These are phyloP conservation scores for Anableps anableps DNA, from an alignment of 2,797 vertebrate genomes.

Conservation along the genomic window DNA sequence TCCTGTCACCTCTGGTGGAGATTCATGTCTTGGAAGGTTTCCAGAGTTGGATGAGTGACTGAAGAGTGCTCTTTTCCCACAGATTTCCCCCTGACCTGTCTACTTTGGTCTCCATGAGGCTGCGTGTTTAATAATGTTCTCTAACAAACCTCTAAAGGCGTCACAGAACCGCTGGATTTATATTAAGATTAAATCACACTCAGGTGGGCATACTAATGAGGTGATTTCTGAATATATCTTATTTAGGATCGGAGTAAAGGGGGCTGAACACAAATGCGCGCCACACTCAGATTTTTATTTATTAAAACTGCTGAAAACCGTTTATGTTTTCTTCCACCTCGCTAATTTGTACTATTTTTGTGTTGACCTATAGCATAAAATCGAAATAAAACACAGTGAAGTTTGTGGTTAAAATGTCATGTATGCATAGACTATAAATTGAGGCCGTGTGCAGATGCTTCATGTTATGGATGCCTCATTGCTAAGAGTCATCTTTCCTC, in stretches of 20 bases:
- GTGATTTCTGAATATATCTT: no score
- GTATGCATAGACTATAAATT: background rate
- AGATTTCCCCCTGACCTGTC: no score
- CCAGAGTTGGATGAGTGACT: no score
- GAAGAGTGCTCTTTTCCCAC: no score
- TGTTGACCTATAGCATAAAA: background rate
- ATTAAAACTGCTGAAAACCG: background rate
- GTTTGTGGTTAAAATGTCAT: background rate
- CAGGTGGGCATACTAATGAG: no score
- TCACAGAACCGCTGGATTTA: no score
- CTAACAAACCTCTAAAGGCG: no score
- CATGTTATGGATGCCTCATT: background rate
- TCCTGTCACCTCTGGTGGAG: background rate
- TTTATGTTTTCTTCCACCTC: background rate
- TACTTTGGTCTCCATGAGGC: no score
- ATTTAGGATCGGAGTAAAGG: no score
- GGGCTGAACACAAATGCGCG: no score
- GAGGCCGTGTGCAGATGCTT: background rate
- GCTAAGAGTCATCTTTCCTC: slow-evolving; percentile 17
- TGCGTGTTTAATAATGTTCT: no score
- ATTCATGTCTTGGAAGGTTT: background rate
- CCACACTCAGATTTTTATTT: background rate
- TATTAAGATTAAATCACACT: no score
- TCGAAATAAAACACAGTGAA: background rate
- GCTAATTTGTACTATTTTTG: background rate